phyloP scores from a whole-genome alignment of 2,888 invertebrate genomes.

The Plagodis dolabraria region DNA sequence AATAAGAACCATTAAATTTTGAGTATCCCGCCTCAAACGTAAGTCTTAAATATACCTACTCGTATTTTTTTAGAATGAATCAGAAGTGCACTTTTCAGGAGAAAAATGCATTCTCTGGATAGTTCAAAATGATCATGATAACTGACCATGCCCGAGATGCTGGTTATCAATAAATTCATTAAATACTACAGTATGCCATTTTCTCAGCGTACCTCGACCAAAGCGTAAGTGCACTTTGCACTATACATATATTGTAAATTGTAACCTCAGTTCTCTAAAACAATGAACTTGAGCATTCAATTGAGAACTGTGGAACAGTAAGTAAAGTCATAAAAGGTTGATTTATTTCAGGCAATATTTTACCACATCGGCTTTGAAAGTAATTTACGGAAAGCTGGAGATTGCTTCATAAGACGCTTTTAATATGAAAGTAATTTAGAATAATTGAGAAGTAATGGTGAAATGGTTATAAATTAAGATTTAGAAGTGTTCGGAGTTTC shows the following conservation, averaged over 20 bases:
- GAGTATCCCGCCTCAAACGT: no score
- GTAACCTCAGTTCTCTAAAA: constrained; percentile 11
- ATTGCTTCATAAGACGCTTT: constrained; percentile 25
- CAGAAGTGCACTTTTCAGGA: no score
- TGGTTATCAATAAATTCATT: no score
- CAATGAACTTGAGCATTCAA: constrained; percentile 15
- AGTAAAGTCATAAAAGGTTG: constrained; percentile 24
- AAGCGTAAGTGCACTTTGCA: constrained; percentile 37
- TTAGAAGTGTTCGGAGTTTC: constrained; percentile 4
- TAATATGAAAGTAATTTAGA: constrained; percentile 28
- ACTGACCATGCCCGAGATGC: no score
- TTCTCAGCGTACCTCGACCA: constrained; percentile 17
- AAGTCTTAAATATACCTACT: no score
- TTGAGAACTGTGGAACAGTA: constrained; percentile 17
- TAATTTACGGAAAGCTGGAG: constrained; percentile 24
- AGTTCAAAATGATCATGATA: no score
- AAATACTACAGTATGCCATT: constrained; percentile 13
- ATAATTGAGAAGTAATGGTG: constrained; percentile 15
- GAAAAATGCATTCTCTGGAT: no score
- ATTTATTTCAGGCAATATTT: constrained; percentile 37
- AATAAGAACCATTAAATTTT: no score
- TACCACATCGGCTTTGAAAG: constrained; percentile 33
- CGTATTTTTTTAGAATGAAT: no score
- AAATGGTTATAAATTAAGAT: constrained; percentile 12
- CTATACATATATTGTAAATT: constrained; percentile 35